Conservation (phyloP, 2,797 vertebrate species). For the Squalus acanthias region DNA sequence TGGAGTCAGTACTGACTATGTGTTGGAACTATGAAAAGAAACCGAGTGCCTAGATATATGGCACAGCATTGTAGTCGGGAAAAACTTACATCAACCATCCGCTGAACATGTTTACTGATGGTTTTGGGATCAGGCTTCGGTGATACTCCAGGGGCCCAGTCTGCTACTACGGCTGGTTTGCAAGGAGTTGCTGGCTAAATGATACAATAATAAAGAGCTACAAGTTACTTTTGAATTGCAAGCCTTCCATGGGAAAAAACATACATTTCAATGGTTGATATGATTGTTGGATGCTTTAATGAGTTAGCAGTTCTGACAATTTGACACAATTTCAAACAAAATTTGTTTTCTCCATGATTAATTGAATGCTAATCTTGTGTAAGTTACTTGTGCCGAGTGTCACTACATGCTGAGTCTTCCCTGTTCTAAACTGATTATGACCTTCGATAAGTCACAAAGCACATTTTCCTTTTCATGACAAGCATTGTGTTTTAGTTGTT, state of each 20-base stretch:
- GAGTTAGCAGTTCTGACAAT: background rate
- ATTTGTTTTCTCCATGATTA: background rate
- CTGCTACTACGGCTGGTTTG: slow-evolving; percentile 80
- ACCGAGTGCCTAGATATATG: background rate
- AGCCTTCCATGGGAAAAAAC: background rate
- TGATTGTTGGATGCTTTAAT: background rate
- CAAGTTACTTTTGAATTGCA: background rate
- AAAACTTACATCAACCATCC: slow-evolving; percentile 85
- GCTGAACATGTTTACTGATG: slow-evolving; percentile 88
- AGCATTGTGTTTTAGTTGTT: background rate
- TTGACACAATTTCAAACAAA: background rate
- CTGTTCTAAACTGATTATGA: background rate
- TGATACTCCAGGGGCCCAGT: slow-evolving; percentile 87
- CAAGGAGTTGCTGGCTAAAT: slow-evolving; percentile 81
- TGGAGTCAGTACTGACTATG: background rate
- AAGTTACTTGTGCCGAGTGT: background rate
- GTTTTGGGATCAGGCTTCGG: slow-evolving; percentile 90
- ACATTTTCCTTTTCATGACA: background rate
- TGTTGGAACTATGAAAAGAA: background rate
- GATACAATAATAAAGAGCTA: slow-evolving; percentile 38
- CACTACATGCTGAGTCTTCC: background rate
- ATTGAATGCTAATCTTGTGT: background rate
- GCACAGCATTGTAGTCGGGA: background rate
- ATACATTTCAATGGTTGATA: background rate
- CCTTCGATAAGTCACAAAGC: background rate